These are phyloP conservation scores for Brassicogethes aeneus DNA, from an alignment of 2,888 invertebrate genomes.

Conservation along the genomic window DNA sequence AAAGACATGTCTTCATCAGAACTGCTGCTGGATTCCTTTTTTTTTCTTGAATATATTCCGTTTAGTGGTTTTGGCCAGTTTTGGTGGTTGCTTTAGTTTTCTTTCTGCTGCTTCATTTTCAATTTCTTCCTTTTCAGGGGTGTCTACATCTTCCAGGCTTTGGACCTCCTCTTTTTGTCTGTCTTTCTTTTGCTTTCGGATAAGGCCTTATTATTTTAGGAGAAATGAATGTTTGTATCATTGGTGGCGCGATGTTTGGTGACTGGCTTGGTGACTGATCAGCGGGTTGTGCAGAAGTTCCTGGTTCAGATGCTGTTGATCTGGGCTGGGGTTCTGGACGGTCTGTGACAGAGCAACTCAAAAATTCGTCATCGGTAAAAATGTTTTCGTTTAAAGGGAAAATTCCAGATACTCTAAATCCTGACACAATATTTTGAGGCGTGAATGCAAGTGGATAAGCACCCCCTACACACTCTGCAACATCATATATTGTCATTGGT, in stretches of 20 bases:
- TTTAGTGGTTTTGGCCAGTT: background rate
- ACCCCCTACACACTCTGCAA: conserved; percentile 14
- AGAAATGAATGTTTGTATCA: background rate
- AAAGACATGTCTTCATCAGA: background rate
- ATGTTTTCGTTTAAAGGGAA: conserved; percentile 16
- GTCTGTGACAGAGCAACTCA: conserved; percentile 2
- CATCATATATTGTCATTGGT: too few species aligned
- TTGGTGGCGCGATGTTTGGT: background rate
- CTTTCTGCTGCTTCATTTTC: background rate
- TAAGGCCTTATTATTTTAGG: background rate
- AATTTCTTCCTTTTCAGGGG: background rate
- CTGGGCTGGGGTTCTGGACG: background rate
- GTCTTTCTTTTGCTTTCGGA: background rate
- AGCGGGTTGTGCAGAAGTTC: background rate
- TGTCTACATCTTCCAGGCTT: background rate
- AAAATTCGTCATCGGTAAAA: conserved; percentile 14
- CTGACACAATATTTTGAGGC: conserved; percentile 12
- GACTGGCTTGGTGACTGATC: background rate
- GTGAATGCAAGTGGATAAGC: conserved; percentile 17
- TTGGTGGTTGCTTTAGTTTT: too few species aligned
- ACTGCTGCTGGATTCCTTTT: background rate
- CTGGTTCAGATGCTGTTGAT: background rate
- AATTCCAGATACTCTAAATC: conserved; percentile 14
- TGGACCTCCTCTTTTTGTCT: background rate
- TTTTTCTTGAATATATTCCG: background rate